Evolutionary conservation across 2,797 vertebrate genomes (phyloP), one percentile per base, ranked within the genome.

Genomic region (Falco berigora): DNA sequence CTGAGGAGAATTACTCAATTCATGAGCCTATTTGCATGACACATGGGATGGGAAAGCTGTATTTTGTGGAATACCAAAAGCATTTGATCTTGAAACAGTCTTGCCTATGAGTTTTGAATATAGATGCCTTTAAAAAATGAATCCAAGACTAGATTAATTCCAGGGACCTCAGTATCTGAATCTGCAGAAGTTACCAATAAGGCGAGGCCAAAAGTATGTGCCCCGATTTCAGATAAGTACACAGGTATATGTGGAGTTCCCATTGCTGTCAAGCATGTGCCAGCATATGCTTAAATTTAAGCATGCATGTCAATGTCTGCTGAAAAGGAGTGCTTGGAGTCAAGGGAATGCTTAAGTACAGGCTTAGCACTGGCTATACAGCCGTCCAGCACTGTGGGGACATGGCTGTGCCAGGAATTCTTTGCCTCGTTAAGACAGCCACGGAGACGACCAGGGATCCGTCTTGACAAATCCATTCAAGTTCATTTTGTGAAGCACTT

Each of bases 1-100:
- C 53, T 92, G 50, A 94, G 76, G 46, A 94, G 78, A 92, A 93
- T 89, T 66, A 73, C 75, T 88, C 68, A 78, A 53, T 72, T 89
- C 6, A 3, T 58, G 95, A 92, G 92, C 74, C 52, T 78, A 46
- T 96, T 93, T 94, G 66, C 89, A 90, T 89, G 84, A 77, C 84
- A 88, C 90, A 25, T 47, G 79, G 89, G 90, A 92, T 68, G 50
- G 32, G 23, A 92, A 78, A 94, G 88, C 42, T 90, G 81, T 25
- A 7, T 90, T 72, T 92, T 66, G 50, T 84, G 58, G 73, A 75
- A 83, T 83, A 83, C 34, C 81, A 64, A 83, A 94, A 82, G 16
- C 32, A 62, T 68, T 86, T 49, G 53, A 55, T 94, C 75, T 94
- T 86, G 76, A 88, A 94, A 79, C 92, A 69, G 56, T 77, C 66